Base-by-base conservation (phyloP, 2,888 invertebrate species). In the Drosophila longiperda region DNA sequence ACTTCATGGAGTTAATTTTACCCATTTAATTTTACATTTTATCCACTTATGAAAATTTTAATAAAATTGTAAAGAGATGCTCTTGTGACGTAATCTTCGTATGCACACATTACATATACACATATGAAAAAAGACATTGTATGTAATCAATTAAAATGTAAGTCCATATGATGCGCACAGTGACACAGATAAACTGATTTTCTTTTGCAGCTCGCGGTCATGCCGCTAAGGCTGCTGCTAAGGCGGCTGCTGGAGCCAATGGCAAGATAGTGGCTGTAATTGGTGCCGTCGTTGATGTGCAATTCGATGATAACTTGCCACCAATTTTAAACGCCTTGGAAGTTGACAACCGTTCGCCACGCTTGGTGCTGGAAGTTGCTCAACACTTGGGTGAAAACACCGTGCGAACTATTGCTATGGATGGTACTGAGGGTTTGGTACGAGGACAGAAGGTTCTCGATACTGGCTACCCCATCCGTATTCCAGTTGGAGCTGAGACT, bases 201-300 rank as follows among this genome's bases (percentile, higher is more conserved):
- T 45, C 15, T 58, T 40, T 52, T 62, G 2, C 54, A 87, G 87
- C 91, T 73, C 91, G 91, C 29, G 86, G 90, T 34, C 82, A 91
- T 85, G 92, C 91, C 62, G 91, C 90, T 23, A 91, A 91, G 72
- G 90, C 90, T 58, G 91, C 91, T 66, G 91, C 78, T 38, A 90
- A 90, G 64, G 85, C 78, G 34, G 87, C 86, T 53, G 90, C 80
- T 48, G 90, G 63, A 50, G 86, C 73, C 71, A 91, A 89, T 65
- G 91, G 91, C 38, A 91, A 79, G 64, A 82, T 99, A 79, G 98
- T 98, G 48, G 98, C 97, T 87, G 98, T 99, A 64, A 99, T 99
- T 92, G 99, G 99, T 93, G 99, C 99, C 89, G 99, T 99, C 77
- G 99, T 99, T 49, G 99, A 99, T 92, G 98, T 98, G 0, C 98